Conservation (phyloP, 2,888 invertebrate genomes). For the Acanthosepion lycidas region DNA sequence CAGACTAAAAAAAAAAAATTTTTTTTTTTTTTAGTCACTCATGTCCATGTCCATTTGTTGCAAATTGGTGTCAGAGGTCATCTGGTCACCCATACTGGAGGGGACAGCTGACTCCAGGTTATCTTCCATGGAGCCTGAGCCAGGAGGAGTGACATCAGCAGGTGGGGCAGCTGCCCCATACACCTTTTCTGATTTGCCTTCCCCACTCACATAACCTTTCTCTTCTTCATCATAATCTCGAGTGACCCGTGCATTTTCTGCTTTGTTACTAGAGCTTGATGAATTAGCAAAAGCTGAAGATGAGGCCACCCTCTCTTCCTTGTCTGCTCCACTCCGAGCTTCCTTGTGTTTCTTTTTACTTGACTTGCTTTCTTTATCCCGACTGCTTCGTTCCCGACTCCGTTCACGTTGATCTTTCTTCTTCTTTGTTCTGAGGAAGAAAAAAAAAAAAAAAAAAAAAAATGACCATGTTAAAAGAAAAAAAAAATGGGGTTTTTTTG, state of each 20-base stretch:
- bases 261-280: neutral
- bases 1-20: neutral
- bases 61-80: conserved; percentile 55
- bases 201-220: conserved; percentile 48
- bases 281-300: neutral
- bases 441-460: too few species aligned
- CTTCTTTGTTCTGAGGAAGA: conserved; percentile 13
- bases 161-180: neutral
- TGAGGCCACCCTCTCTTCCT: neutral
- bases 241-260: conserved; percentile 13
- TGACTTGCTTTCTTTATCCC: neutral
- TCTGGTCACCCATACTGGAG: conserved; percentile 39
- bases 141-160: neutral
- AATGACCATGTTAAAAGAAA: neutral
- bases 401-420: conserved; percentile 42
- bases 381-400: conserved; percentile 33
- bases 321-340: neutral
- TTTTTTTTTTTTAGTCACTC: conserved; percentile 59
- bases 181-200: conserved; percentile 12
- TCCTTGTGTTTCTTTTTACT: conserved; percentile 45
- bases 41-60: conserved; percentile 69
- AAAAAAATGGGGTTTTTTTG: too few species aligned
- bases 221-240: conserved; percentile 50
- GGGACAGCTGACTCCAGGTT: neutral
- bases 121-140: neutral